Base-by-base conservation (phyloP, 2,797 vertebrate genomes). In the Podarcis lilfordi region DNA sequence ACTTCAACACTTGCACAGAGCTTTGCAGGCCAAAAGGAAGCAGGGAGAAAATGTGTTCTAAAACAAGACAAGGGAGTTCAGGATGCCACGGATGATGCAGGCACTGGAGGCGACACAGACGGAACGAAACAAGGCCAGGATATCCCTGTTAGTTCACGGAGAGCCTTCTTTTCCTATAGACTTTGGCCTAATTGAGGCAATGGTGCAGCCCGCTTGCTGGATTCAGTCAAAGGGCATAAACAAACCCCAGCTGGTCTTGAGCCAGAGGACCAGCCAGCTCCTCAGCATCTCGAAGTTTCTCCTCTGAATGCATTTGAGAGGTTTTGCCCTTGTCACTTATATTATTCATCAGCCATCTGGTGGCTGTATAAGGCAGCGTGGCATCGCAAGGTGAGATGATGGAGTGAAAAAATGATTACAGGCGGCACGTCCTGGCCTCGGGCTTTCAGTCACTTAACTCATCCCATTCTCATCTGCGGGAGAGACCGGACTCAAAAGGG, bases 291-390 rank as follows among this genome's bases (percentile, higher is more conserved):
- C 66, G 85, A 92, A 93, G 91, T 89, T 96, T 92, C 84, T 89
- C 86, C 92, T 92, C 88, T 45, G 90, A 94, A 95, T 85, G 89
- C 89, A 59, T 71, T 15, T 96, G 95, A 92, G 94, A 95, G 97
- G 96, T 95, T 97, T 93, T 97, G 97, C 97, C 96, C 97, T 97
- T 97, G 98, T 98, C 98, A 97, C 95, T 95, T 96, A 85, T 45
- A 76, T 95, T 98, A 96, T 97, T 94, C 95, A 80, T 97, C 97
- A 98, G 96, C 93, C 87, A 93, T 94, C 93, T 94, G 96, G 95
- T 92, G 96, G 96, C 96, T 96, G 93, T 77, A 89, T 93, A 96
- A 97, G 96, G 96, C 96, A 92, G 92, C 95, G 95, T 91, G 95
- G 96, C 94, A 80, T 91, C 4, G 94, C 95, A 95, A 97, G 96